These are phyloP conservation scores for Cyanocitta stelleri DNA, from an alignment of 2,113 vertebrate species.

Conservation along the genomic window DNA sequence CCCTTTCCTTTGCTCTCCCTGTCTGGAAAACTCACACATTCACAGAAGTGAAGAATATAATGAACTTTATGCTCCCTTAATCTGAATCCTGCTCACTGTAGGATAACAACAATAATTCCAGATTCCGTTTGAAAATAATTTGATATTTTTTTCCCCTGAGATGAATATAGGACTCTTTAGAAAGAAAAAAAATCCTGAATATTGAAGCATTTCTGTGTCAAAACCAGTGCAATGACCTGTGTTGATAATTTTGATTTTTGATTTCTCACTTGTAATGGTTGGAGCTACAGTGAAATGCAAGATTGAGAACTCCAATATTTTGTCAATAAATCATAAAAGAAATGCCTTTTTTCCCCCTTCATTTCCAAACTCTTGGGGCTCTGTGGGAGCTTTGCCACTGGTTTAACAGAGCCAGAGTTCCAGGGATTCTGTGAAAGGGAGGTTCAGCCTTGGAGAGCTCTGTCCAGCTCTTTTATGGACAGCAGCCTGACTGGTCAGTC, in stretches of 20 bases:
- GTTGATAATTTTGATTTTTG: background rate
- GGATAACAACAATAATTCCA: background rate
- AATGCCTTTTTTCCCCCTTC: background rate
- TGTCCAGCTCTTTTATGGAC: background rate
- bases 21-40: background rate
- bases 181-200: background rate
- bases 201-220: background rate
- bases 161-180: background rate
- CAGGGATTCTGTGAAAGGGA: background rate
- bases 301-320: background rate
- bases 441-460: background rate
- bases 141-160: rapidly evolving
- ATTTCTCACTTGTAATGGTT: background rate
- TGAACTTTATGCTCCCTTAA: background rate
- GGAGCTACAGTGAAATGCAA: background rate
- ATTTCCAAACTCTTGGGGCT: background rate
- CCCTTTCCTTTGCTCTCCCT: background rate
- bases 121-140: background rate
- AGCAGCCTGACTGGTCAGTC: background rate
- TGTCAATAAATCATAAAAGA: background rate
- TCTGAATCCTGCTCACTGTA: background rate
- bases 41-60: background rate
- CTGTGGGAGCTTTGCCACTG: background rate
- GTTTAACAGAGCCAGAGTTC: background rate
- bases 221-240: background rate